Percentiles rank a stretch among this genome's conserved stretches.
Conservation (phyloP, 2,888 invertebrate species). For the Euphydryas editha region DNA sequence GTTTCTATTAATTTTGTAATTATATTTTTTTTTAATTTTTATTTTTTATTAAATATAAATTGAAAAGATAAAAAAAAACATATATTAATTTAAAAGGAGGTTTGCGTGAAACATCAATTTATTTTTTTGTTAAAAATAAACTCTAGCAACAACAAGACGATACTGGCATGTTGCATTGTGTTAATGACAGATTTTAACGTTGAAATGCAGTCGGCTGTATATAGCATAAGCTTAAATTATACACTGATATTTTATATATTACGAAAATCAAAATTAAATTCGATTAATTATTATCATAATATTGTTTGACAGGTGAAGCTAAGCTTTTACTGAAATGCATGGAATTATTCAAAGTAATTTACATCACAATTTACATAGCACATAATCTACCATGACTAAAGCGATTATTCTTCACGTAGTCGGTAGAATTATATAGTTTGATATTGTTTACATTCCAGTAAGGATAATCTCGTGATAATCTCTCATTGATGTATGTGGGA, state of each 20-base stretch:
- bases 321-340: not conserved
- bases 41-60: not conserved
- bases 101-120: not conserved
- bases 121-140: not conserved
- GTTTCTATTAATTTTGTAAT: not conserved
- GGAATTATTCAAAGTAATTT: not conserved
- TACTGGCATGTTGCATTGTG: conserved; percentile 6
- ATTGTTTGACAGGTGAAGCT: not conserved
- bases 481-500: conserved; percentile 33
- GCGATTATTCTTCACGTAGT: not conserved
- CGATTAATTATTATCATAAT: not conserved
- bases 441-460: conserved; percentile 23
- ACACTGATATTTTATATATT: not conserved
- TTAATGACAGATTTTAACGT: conserved; percentile 22
- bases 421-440: not conserved
- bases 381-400: not conserved
- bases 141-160: not conserved
- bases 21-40: not conserved
- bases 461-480: conserved; percentile 32
- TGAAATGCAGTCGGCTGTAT: conserved; percentile 20
- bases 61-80: not conserved
- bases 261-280: not conserved
- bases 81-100: not conserved
- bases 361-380: not conserved
- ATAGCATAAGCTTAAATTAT: not conserved